Conservation (phyloP, 2,113 vertebrate species). For the Zootoca vivipara region DNA sequence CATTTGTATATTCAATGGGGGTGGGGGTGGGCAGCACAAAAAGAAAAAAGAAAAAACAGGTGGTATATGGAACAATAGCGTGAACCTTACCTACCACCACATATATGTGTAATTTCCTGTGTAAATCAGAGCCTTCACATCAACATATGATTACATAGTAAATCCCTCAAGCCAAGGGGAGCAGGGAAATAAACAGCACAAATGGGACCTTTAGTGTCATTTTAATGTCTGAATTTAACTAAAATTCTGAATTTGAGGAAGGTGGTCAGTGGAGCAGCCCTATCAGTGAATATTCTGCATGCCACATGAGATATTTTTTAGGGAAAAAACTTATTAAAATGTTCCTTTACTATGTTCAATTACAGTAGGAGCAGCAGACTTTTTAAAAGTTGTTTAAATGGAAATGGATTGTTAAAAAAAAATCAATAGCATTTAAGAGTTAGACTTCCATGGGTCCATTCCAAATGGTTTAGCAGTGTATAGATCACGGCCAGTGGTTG, state of each 20-base stretch:
- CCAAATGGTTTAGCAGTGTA: slow-evolving; percentile 57
- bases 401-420: slow-evolving; percentile 49
- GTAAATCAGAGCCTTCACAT: background rate
- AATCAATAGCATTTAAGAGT: slow-evolving; percentile 66
- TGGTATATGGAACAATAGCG: background rate
- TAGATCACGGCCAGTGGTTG: slow-evolving; percentile 45
- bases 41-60: too few relatives aligned
- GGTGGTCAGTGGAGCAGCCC: background rate
- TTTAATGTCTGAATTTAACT: background rate
- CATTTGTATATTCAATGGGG: background rate
- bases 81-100: background rate
- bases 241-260: background rate
- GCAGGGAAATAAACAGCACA: background rate
- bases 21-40: too few relatives aligned
- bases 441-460: slow-evolving; percentile 59
- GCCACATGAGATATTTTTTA: background rate
- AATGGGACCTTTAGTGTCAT: background rate
- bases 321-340: slow-evolving; percentile 18
- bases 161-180: too few relatives aligned
- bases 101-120: background rate
- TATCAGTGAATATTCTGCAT: slow-evolving; percentile 29
- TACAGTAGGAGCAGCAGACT: slow-evolving; percentile 47
- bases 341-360: slow-evolving; percentile 47
- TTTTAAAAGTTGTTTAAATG: slow-evolving; percentile 55
- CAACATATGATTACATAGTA: background rate